Base-by-base conservation (phyloP, 2,888 invertebrate genomes). In the Gortyna flavago region DNA sequence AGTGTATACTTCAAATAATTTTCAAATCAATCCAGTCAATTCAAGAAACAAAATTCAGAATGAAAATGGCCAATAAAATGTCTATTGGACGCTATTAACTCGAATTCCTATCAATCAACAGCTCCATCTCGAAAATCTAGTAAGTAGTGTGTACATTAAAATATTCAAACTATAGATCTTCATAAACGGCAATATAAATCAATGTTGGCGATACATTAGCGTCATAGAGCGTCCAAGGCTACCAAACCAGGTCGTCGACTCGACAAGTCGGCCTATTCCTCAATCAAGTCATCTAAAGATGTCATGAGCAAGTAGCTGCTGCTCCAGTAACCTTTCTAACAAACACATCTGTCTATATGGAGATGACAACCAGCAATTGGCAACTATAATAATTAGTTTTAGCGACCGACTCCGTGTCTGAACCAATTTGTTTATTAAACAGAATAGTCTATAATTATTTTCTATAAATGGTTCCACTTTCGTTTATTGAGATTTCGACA, bases 321-420 rank as follows among this genome's bases (percentile, higher is more conserved):
- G 94, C 85, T 90, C 94, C 84, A 95, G 87, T 95, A 90, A 95
- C 95, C 94, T 88, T 85, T 85, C 84, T 79, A 74, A 81, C 80
- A 38, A 77, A 83, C 85, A 90, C 94, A 95, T 95, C 89, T 93
- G 90, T 95, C 91, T 93, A 85, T 90, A 92, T 95, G 90, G 87
- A 93, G 90, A 88, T 93, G 96, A 95, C 95, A 95, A 85, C 91
- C 82, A 86, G 73, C 94, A 95, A 95, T 95, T 95, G 94, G 88
- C 88, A 80, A 85, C 87, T 71, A 83, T 90, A 88, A 90, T 93
- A 93, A 95, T 95, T 95, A 94, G 91, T 95, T 95, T 95, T 94
- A 93, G 93, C 93, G 90, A 92, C 84, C 78, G 81, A 83, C 86
- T 70, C 72, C 75, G 90, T 89, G 91, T 89, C 92, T 88, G 89